phyloP scores from a whole-genome alignment of 2,113 vertebrate species.

The Diphyllodes magnificus region DNA sequence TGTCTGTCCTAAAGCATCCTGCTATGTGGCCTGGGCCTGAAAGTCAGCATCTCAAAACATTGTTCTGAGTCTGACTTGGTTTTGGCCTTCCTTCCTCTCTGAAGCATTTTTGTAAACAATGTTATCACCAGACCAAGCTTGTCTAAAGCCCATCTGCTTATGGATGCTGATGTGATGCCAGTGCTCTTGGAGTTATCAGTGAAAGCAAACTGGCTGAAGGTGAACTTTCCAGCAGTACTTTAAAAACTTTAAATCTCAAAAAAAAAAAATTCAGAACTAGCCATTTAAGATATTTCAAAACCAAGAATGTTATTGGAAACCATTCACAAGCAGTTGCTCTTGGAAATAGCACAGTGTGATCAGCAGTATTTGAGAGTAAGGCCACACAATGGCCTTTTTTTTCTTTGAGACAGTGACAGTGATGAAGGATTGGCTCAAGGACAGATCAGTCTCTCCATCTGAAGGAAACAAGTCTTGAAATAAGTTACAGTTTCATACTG shows the following conservation, averaged over 20 bases:
- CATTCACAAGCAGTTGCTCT: not conserved
- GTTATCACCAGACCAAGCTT: not conserved
- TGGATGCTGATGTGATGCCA: not conserved
- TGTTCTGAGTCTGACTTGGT: not conserved
- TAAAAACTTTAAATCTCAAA: not conserved
- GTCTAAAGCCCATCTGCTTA: not conserved
- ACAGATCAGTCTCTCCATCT: not conserved
- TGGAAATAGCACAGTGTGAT: not conserved
- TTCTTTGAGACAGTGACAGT: not conserved
- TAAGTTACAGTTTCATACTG: not conserved
- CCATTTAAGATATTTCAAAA: not conserved
- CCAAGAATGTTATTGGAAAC: not conserved
- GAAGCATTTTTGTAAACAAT: not conserved
- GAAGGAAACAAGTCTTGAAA: not conserved
- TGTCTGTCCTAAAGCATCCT: not conserved
- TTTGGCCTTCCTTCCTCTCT: not conserved
- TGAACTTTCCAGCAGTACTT: not conserved
- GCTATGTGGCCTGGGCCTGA: not conserved
- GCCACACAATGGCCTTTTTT: not conserved
- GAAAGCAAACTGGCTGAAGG: conserved; percentile 6
- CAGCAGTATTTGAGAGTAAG: not conserved
- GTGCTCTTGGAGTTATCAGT: not conserved
- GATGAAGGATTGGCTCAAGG: not conserved
- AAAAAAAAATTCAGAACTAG: not conserved
- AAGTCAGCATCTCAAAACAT: not conserved